Evolutionary conservation across 2,797 vertebrate genomes (phyloP).

Genomic region (Acomys russatus): DNA sequence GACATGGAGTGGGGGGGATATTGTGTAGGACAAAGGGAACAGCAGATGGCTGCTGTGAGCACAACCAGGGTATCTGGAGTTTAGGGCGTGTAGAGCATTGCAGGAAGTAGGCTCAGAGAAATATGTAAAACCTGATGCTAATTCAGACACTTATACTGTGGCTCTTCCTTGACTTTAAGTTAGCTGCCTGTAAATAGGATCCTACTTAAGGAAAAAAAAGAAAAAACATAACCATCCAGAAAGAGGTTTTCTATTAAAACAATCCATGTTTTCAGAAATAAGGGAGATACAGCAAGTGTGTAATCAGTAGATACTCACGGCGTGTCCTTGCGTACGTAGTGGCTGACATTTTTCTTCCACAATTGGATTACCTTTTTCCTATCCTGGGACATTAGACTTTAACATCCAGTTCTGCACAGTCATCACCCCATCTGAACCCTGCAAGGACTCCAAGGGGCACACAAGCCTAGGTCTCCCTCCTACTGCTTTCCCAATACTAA

Average conservation of each 20-base stretch:
- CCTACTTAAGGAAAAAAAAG: conserved; percentile 9
- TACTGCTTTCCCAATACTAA: neutral
- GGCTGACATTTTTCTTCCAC: neutral
- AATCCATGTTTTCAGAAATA: conserved; percentile 10
- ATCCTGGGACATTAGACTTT: neutral
- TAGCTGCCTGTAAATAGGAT: conserved; percentile 9
- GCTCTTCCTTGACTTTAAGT: neutral
- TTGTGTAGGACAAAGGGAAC: neutral
- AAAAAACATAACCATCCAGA: neutral
- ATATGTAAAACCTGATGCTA: neutral
- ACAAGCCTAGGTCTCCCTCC: neutral
- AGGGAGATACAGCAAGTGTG: neutral
- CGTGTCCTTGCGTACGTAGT: conserved; percentile 5
- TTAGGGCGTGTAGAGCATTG: neutral
- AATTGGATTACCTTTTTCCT: neutral
- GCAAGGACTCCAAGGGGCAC: neutral
- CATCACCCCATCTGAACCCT: neutral
- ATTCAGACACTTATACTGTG: neutral
- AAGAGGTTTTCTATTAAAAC: conserved; percentile 35
- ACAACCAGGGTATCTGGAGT: too few species aligned
- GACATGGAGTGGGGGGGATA: neutral
- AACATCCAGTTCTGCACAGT: neutral
- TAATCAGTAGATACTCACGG: neutral
- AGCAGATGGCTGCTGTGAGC: neutral
- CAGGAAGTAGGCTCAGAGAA: neutral